A percentile compares a stretch with the other conserved stretches of the same genome.
phyloP scores from a whole-genome alignment of 2,797 vertebrate genomes.

The Periparus ater region DNA sequence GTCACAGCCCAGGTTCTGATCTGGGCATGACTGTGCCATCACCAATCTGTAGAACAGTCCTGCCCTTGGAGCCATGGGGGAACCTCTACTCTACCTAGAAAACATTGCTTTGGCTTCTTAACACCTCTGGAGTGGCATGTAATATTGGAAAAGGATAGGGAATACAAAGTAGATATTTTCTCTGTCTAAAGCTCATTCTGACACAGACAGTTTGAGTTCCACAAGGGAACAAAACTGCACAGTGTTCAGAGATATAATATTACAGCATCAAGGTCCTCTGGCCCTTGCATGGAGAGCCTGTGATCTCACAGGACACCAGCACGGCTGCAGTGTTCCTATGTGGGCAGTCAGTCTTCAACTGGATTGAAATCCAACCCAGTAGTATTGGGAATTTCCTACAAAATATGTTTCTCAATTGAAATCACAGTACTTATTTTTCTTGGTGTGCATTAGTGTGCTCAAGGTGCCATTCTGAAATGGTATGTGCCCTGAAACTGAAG shows the following conservation, averaged over 20 bases:
- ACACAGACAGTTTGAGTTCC: background rate
- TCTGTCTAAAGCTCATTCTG: background rate
- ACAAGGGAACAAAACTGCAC: background rate
- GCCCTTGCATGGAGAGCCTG: background rate
- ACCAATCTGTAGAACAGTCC: background rate
- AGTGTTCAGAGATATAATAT: background rate
- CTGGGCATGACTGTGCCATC: background rate
- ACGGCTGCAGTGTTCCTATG: rapidly evolving
- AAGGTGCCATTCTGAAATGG: background rate
- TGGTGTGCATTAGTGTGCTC: background rate
- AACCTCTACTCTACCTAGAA: background rate
- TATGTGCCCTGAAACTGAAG: background rate
- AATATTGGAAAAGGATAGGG: background rate
- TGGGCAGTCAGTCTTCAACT: background rate
- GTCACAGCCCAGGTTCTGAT: background rate
- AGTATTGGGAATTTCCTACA: background rate
- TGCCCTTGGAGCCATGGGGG: background rate
- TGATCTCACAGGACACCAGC: background rate
- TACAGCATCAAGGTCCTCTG: background rate
- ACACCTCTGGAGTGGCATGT: background rate
- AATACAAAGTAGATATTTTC: background rate
- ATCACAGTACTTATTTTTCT: background rate
- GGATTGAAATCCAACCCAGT: background rate
- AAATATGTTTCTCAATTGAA: background rate
- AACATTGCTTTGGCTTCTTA: background rate